Conservation (phyloP, 2,888 invertebrate species). For the Prostheceraeus crozeri region DNA sequence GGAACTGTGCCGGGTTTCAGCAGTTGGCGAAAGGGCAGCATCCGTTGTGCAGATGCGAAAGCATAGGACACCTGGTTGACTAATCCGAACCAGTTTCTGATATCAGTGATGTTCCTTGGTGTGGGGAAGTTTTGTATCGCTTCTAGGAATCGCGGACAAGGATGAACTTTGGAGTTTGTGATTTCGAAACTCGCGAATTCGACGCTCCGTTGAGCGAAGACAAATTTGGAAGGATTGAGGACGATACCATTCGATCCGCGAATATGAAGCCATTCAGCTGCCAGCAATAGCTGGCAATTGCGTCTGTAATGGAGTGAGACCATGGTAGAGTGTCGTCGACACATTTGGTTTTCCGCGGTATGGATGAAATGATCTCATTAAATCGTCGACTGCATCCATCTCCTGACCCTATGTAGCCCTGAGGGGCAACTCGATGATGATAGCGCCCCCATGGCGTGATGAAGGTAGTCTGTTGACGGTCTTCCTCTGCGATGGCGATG, state of each 20-base stretch:
- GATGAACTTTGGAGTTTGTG: conserved; percentile 33
- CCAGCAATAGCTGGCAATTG: conserved; percentile 42
- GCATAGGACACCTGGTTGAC: conserved; percentile 4
- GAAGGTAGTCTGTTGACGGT: conserved; percentile 38
- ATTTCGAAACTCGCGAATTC: conserved; percentile 44
- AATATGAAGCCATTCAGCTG: conserved; percentile 42
- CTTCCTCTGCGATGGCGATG: conserved; percentile 40
- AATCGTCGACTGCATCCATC: conserved; percentile 25
- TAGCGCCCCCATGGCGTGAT: conserved; percentile 9
- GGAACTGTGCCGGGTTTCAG: conserved; percentile 41
- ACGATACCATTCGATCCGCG: conserved; percentile 43
- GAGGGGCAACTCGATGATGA: not conserved
- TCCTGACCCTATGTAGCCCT: conserved; percentile 26
- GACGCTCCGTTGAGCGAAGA: conserved; percentile 41
- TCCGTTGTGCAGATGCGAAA: conserved; percentile 41
- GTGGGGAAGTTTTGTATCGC: conserved; percentile 9
- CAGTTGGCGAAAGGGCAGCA: conserved; percentile 43
- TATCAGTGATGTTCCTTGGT: conserved; percentile 17
- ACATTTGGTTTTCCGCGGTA: conserved; percentile 44
- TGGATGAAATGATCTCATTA: conserved; percentile 10
- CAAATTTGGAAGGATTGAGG: conserved; percentile 44
- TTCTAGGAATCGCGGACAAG: conserved; percentile 17
- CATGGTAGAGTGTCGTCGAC: conserved; percentile 43
- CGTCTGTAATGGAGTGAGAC: conserved; percentile 41
- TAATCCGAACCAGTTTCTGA: conserved; percentile 1